These are phyloP conservation scores for Druon quercuslanigerum DNA, from an alignment of 1,140 invertebrate genomes.

Conservation along the genomic window DNA sequence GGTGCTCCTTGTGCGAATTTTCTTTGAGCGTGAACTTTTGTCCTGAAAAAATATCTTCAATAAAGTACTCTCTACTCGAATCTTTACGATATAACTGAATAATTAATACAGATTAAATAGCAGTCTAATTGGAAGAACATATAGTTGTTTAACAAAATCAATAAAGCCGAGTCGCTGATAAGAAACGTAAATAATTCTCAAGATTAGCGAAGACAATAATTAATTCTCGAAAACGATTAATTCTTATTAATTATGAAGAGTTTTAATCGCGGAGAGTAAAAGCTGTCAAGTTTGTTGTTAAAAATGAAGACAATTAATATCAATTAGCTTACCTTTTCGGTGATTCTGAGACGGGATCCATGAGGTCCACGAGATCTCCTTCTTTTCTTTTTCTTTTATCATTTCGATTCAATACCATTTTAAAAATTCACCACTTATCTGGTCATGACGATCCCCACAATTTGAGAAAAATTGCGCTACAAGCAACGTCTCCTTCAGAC, in stretches of 20 bases:
- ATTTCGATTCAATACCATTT: slow-evolving; percentile 73
- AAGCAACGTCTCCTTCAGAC: neutral
- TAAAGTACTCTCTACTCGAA: no score
- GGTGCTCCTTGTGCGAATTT: slow-evolving; percentile 91
- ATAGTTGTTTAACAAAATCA: neutral
- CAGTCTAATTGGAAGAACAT: neutral
- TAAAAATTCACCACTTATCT: slow-evolving; percentile 40
- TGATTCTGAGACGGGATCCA: slow-evolving; percentile 72
- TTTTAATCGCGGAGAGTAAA: slow-evolving; percentile 2
- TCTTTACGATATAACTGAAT: no score
- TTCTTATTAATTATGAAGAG: neutral
- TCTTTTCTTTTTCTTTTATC: slow-evolving; percentile 73
- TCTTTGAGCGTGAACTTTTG: slow-evolving; percentile 90
- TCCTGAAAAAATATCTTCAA: slow-evolving; percentile 73
- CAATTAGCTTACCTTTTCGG: slow-evolving; percentile 74
- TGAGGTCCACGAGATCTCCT: slow-evolving; percentile 72
- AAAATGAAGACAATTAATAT: neutral
- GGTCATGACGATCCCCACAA: slow-evolving; percentile 18
- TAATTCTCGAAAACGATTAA: slow-evolving; percentile 14
- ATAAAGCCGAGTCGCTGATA: neutral
- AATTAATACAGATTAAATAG: neutral
- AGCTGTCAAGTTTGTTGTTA: slow-evolving; percentile 24
- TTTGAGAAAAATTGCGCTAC: slow-evolving; percentile 8
- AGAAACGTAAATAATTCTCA: neutral
- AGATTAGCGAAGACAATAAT: slow-evolving; percentile 23